Evolutionary conservation across 92 coral and sea anemone genomes (phyloP).

Genomic region (Phenganax subtilis): DNA sequence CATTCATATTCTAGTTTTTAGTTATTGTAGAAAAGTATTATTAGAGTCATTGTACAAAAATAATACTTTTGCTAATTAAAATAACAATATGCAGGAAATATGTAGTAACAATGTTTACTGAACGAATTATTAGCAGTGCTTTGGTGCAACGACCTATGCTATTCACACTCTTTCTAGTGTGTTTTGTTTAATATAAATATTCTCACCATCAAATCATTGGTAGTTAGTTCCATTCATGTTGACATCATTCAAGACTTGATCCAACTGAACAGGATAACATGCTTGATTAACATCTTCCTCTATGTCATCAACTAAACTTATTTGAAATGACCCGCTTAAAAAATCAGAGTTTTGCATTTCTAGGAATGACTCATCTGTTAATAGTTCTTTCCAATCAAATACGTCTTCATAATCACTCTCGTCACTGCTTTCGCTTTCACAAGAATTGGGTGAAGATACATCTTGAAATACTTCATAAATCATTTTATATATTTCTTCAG

Average conservation of each 20-base stretch:
- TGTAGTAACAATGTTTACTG: too few relatives aligned
- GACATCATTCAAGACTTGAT: slow-evolving; percentile 26
- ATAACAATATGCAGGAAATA: too few relatives aligned
- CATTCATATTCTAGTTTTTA: too few relatives aligned
- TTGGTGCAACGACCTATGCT: too few relatives aligned
- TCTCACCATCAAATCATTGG: background rate
- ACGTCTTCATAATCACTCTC: slow-evolving; percentile 30
- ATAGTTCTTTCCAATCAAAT: slow-evolving; percentile 20
- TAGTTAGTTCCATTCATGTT: background rate
- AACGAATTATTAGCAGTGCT: too few relatives aligned
- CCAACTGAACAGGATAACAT: slow-evolving; percentile 24
- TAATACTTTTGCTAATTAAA: too few relatives aligned
- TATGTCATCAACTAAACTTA: slow-evolving; percentile 17
- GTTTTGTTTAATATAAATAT: background rate
- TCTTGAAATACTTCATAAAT: slow-evolving; percentile 44
- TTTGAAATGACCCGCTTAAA: slow-evolving; percentile 31
- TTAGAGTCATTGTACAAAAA: too few relatives aligned
- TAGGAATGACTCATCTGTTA: slow-evolving; percentile 41
- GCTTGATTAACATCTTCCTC: slow-evolving; percentile 34
- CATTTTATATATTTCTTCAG: slow-evolving; percentile 38
- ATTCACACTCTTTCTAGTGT: too few relatives aligned
- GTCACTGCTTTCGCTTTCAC: slow-evolving; percentile 34
- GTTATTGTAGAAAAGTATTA: too few relatives aligned
- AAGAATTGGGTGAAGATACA: slow-evolving; percentile 35
- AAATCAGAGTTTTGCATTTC: slow-evolving; percentile 27